Evolutionary conservation across 2,797 vertebrate genomes (phyloP).

Genomic region (Argyrosomus regius): DNA sequence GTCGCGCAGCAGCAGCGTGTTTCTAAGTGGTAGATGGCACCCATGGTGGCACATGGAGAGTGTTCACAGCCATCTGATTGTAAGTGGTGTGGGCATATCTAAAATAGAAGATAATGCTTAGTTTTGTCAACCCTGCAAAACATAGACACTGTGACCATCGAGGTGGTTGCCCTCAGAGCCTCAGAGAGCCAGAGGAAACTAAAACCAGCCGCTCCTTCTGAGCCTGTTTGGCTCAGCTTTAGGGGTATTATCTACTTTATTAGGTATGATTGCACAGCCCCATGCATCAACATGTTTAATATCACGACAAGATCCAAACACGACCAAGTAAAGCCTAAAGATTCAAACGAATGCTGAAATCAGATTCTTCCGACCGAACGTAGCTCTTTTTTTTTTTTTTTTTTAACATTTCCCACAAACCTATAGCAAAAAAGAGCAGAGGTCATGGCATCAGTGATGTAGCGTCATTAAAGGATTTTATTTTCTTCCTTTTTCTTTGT

Average conservation of each 20-base stretch:
- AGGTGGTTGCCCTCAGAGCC: conserved; percentile 61
- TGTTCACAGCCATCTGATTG: conserved; percentile 68
- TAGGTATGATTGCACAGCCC: conserved; percentile 55
- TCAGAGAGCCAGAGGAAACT: conserved; percentile 48
- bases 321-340: conserved; percentile 28
- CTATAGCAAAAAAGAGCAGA: conserved; percentile 50
- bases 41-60: conserved; percentile 63
- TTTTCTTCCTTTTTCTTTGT: conserved; percentile 62
- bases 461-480: conserved; percentile 65
- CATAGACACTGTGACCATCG: conserved; percentile 57
- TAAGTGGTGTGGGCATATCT: conserved; percentile 67
- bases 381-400: conserved; percentile 3
- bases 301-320: conserved; percentile 39
- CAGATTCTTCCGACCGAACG: neutral
- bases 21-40: conserved; percentile 63
- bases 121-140: conserved; percentile 65
- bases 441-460: conserved; percentile 65
- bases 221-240: conserved; percentile 56
- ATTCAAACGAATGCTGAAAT: conserved; percentile 9
- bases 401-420: conserved; percentile 52
- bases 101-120: conserved; percentile 80
- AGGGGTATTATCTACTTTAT: conserved; percentile 72
- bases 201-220: conserved; percentile 58
- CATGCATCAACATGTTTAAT: conserved; percentile 61
- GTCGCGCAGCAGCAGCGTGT: conserved; percentile 29